phyloP scores from a whole-genome alignment of 2,797 vertebrate genomes.

The Buphagus erythrorhynchus region DNA sequence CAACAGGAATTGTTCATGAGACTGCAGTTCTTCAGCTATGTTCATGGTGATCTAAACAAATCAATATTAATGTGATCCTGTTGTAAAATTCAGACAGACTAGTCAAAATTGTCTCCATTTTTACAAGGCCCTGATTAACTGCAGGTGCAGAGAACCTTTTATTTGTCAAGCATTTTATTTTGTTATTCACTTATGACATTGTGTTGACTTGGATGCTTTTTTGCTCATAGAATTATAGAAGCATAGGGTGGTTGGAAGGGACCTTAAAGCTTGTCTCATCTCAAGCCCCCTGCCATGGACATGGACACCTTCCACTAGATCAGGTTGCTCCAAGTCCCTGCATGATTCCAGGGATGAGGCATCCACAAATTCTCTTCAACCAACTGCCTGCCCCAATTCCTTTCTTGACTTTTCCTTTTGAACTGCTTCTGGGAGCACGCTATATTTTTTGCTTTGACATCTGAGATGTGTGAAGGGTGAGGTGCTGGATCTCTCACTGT shows the following conservation, averaged over 20 bases:
- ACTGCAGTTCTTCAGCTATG: neutral
- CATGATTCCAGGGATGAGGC: neutral
- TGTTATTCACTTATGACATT: accelerated
- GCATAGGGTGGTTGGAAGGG: neutral
- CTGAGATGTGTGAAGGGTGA: neutral
- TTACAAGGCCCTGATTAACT: neutral
- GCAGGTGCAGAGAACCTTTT: neutral
- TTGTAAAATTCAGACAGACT: neutral
- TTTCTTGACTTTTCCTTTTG: neutral
- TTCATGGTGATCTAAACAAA: neutral
- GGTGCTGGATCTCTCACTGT: accelerated
- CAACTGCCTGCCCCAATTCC: neutral
- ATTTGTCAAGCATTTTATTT: neutral
- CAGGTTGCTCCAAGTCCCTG: neutral
- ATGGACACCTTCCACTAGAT: neutral
- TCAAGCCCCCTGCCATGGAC: neutral
- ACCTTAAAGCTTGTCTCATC: neutral
- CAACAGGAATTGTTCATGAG: neutral
- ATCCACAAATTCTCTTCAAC: neutral
- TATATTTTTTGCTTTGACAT: neutral
- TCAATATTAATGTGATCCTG: neutral
- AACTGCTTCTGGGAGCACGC: neutral
- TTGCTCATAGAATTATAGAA: neutral
- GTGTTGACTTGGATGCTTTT: neutral
- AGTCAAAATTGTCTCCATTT: neutral